Conservation (phyloP, 2,888 invertebrate genomes). For the Bugulina stolonifera region DNA sequence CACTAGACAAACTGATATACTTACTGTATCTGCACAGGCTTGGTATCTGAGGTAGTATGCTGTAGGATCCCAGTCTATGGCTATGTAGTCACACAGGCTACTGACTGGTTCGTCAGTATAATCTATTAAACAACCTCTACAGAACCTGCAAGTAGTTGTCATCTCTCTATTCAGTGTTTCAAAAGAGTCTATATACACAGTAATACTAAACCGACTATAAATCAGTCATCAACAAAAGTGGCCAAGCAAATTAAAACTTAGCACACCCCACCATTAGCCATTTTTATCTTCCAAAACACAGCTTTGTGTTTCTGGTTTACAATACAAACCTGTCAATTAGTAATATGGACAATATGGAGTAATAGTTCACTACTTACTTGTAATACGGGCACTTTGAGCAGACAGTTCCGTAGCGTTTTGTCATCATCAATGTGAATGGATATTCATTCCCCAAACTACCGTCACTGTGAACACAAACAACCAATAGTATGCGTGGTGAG, state of each 20-base stretch:
- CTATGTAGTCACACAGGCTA: slow-evolving; percentile 59
- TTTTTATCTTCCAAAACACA: too few relatives aligned
- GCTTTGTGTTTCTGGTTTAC: too few relatives aligned
- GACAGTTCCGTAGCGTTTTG: slow-evolving; percentile 63
- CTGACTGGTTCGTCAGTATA: slow-evolving; percentile 57
- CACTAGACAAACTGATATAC: slow-evolving; percentile 26
- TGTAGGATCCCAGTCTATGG: slow-evolving; percentile 91
- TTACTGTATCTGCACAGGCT: slow-evolving; percentile 66
- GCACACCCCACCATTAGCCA: too few relatives aligned
- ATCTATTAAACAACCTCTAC: slow-evolving; percentile 76
- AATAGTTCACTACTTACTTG: slow-evolving; percentile 47
- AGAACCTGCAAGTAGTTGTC: slow-evolving; percentile 65
- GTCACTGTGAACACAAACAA: too few relatives aligned
- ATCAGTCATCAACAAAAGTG: too few relatives aligned
- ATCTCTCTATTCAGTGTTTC: too few relatives aligned
- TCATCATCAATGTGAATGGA: slow-evolving; percentile 79
- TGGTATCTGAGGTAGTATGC: slow-evolving; percentile 84
- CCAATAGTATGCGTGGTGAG: too few relatives aligned
- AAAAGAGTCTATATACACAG: too few relatives aligned
- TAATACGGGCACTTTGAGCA: slow-evolving; percentile 63
- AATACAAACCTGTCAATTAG: too few relatives aligned
- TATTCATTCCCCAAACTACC: slow-evolving; percentile 86
- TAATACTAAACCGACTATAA: too few relatives aligned
- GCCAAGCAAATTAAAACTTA: too few relatives aligned
- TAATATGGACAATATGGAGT: too few relatives aligned